These are phyloP conservation scores for Calyptommatus sinebrachiatus DNA, from an alignment of 2,113 vertebrate genomes.

Conservation along the genomic window DNA sequence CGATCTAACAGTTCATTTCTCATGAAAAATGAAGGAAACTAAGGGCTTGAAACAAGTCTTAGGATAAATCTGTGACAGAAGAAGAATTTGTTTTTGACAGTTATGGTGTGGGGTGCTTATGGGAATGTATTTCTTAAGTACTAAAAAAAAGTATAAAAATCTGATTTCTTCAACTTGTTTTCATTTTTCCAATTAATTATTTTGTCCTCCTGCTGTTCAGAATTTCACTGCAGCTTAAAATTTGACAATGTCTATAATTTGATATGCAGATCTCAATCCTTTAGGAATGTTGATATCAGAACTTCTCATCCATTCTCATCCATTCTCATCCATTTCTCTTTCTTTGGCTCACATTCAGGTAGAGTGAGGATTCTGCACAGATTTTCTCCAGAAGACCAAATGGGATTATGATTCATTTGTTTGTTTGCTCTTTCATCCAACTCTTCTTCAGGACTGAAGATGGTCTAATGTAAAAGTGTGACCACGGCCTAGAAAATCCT, in stretches of 20 bases:
- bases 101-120: background rate
- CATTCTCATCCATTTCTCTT: too few species aligned
- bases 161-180: background rate
- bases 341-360: too few species aligned
- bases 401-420: too few species aligned
- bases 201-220: background rate
- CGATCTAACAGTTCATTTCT: constrained; percentile 21
- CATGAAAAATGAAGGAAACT: constrained; percentile 10
- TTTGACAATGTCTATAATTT: constrained; percentile 5
- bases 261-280: constrained; percentile 3
- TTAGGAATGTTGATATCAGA: background rate
- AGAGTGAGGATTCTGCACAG: too few species aligned
- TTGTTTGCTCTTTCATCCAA: too few species aligned
- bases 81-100: background rate
- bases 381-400: too few species aligned
- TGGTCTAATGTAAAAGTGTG: too few species aligned
- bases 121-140: background rate
- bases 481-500: too few species aligned
- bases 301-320: too few species aligned
- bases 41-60: constrained; percentile 1
- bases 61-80: background rate
- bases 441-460: too few species aligned
- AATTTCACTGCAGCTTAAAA: constrained; percentile 3
- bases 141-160: background rate
- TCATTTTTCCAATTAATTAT: constrained; percentile 10